Base-by-base conservation (phyloP, 2,113 vertebrate species). In the Gobius niger region DNA sequence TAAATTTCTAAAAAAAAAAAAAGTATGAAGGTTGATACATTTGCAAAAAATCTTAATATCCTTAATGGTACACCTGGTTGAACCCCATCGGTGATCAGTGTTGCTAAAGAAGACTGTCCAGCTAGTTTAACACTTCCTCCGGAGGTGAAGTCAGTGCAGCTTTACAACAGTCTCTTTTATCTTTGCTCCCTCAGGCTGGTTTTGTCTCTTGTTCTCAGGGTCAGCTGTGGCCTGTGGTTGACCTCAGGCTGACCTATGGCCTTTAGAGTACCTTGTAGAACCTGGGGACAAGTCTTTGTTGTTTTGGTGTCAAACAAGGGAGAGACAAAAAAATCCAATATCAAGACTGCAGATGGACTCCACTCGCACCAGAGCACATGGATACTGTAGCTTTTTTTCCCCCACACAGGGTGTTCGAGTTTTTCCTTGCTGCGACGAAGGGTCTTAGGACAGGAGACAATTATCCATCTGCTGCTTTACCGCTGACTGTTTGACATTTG, bases 141-240 rank as follows among this genome's bases (percentile, higher is more conserved):
- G 41, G 18, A 63, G 47, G 47, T 65, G 47, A 9, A 78, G 64
- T 54, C 9, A 46, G 7, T 11, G 65, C 12, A 9, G 10, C 13
- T 1, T 64, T 52, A 19, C 64, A 19, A 54, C 65, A 81, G 69
- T 50, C 44, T 60, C 46, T 70, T 71, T 68, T 46, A 64, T 72
- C 14, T 42, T 44, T 56, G 47, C 49, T 51, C 18, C 41, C 10
- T 6, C 11, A 14, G 54, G 14, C 62, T 47, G 57, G 12, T 53
- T 51, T 65, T 66, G 47, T 13, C n/a, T 63, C 65, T 74, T 40
- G 16, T 73, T 78, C 72, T 69, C 70, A 76, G 54, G 54, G 47
- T 78, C 47, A 57, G 69, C 65, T 64, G 52, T 75, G 73, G 75
- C 75, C 47, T 75, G 9, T 34, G 50, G 44, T 68, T 67, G 61